Percentiles rank a stretch among this genome's conserved stretches.
phyloP scores from a whole-genome alignment of 2,113 vertebrate genomes.

The Redunca redunca region DNA sequence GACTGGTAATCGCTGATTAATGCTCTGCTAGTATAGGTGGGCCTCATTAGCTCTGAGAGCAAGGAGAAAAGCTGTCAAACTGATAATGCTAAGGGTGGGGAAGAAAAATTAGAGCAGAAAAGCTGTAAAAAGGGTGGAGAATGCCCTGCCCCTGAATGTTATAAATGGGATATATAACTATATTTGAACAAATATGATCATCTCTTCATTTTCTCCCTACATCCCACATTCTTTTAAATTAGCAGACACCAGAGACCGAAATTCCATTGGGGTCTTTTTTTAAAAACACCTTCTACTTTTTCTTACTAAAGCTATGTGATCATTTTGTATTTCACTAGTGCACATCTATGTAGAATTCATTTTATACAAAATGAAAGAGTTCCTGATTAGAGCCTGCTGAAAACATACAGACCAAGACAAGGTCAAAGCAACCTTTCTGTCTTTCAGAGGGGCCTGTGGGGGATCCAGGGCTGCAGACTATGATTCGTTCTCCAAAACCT shows the following conservation, averaged over 20 bases:
- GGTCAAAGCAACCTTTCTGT: conserved; percentile 53
- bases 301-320: conserved; percentile 31
- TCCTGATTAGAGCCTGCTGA: conserved; percentile 24
- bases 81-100: neutral
- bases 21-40: neutral
- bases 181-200: neutral
- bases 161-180: neutral
- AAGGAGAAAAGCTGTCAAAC: neutral
- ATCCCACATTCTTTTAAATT: neutral
- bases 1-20: neutral
- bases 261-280: neutral
- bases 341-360: neutral
- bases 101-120: neutral
- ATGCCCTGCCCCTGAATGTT: neutral
- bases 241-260: neutral
- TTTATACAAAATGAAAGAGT: conserved; percentile 35
- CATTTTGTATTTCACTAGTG: conserved; percentile 27
- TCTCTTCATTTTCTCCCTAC: neutral
- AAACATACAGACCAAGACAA: conserved; percentile 59
- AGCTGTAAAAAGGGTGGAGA: neutral
- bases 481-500: neutral
- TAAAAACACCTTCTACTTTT: neutral
- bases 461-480: neutral
- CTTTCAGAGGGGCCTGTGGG: neutral
- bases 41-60: neutral